phyloP scores from a whole-genome alignment of 2,888 invertebrate genomes.

The Apotomis capreana region DNA sequence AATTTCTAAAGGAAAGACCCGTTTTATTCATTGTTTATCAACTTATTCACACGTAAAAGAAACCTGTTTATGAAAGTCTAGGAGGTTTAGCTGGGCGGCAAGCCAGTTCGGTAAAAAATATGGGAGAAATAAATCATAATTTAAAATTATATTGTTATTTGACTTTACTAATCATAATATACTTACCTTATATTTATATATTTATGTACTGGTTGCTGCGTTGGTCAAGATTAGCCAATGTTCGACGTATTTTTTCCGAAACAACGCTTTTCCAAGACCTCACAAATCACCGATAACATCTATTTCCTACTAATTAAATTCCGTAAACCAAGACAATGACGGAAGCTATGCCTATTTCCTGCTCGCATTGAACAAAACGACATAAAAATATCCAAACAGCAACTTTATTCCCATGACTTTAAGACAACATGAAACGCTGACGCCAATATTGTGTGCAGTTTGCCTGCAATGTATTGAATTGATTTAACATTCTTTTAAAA shows the following conservation, averaged over 20 bases:
- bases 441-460: not conserved
- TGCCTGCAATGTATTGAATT: not conserved
- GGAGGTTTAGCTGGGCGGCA: too few species aligned
- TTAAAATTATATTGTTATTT: too few species aligned
- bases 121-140: too few species aligned
- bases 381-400: constrained; percentile 13
- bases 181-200: too few species aligned
- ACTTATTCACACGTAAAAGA: too few species aligned
- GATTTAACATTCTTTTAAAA: constrained; percentile 3
- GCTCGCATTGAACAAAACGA: constrained; percentile 14
- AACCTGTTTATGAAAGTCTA: too few species aligned
- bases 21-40: too few species aligned
- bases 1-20: too few species aligned
- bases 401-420: not conserved
- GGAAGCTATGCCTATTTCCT: constrained; percentile 41
- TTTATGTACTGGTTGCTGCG: too few species aligned
- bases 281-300: constrained; percentile 35
- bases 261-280: constrained; percentile 19
- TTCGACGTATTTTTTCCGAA: constrained; percentile 1
- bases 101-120: too few species aligned
- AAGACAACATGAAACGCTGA: constrained; percentile 16
- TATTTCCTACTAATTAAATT: constrained; percentile 40
- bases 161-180: too few species aligned
- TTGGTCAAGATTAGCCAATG: not conserved
- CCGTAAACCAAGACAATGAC: constrained; percentile 42